Base-by-base conservation (phyloP, 2,888 invertebrate species). In the Bibio marci region DNA sequence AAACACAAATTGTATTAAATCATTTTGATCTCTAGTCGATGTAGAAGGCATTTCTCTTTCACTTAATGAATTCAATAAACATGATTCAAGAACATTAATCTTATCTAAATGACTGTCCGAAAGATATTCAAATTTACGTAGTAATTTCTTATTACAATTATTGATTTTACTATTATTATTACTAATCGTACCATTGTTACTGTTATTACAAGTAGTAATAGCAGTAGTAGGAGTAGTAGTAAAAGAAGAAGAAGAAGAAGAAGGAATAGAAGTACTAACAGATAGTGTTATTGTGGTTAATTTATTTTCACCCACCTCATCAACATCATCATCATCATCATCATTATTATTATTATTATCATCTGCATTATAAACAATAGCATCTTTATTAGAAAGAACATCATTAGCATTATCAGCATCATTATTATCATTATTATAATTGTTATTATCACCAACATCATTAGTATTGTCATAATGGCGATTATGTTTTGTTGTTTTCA, bases 1-100 rank as follows among this genome's bases (percentile, higher is more conserved):
- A 47, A 81, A 65, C 50, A 80, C 76, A 61, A 80, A 70, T 51
- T 77, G 71, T 8, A 81, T 77, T 31, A 76, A 70, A 49, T 73
- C 73, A 35, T 67, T 66, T 47, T 67, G 67, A 47, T 64, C 66
- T 11, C 66, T 52, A 4, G 66, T 35, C 8, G 42, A 37, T 11
- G 39, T 37, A 12, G 37, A 25, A 12, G 40, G 40, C 15, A 40
- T 30, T 13, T n/a, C 13, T 31, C 15, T 31, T 30, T 37, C 28
- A 18, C 30, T 28, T 3, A 26, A 6, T 15, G 12, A 17, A 35
- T 35, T 62, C 62, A 42, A 59, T 56, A 49, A 57, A 44, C 61
- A 59, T 26, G 67, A 53, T 46, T 69, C 70, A 48, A 66, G 66
- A 31, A 50, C 48, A 43, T 52, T 57, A 2, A 57, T 51, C 42